Conservation (phyloP, 2,797 vertebrate genomes). For the Paedocypris micromegethes region DNA sequence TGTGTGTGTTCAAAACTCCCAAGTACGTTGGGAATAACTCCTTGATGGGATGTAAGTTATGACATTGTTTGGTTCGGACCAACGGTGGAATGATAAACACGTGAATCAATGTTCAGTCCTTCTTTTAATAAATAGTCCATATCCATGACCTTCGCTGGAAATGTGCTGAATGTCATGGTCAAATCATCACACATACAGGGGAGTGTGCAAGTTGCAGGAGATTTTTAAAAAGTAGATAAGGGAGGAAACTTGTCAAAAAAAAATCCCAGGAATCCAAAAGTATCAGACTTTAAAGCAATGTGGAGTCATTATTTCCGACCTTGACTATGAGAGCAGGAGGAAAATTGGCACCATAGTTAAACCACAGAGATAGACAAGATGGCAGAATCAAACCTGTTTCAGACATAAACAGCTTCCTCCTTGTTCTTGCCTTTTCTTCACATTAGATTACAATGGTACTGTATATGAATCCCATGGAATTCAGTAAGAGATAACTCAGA, state of each 20-base stretch:
- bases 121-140: constrained; percentile 34
- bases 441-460: no score
- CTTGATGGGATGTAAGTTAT: constrained; percentile 21
- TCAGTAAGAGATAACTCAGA: no score
- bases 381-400: no score
- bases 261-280: constrained; percentile 25
- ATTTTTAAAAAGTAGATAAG: constrained; percentile 23
- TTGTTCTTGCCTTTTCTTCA: no score
- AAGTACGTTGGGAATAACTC: constrained; percentile 25
- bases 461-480: no score
- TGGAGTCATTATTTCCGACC: constrained; percentile 22
- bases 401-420: no score
- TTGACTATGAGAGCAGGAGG: constrained; percentile 17
- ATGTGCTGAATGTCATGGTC: constrained; percentile 40
- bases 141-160: constrained; percentile 36
- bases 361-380: no score
- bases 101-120: constrained; percentile 33
- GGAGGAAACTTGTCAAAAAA: constrained; percentile 13
- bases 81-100: constrained; percentile 44
- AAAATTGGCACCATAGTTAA: background rate
- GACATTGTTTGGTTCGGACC: constrained; percentile 39
- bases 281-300: constrained; percentile 6
- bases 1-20: background rate
- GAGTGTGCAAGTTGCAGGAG: constrained; percentile 16
- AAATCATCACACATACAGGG: constrained; percentile 32